Percentiles rank a stretch among this genome's conserved stretches.
phyloP scores from a whole-genome alignment of 2,888 invertebrate genomes.

The Cremastobaeus sp. region DNA sequence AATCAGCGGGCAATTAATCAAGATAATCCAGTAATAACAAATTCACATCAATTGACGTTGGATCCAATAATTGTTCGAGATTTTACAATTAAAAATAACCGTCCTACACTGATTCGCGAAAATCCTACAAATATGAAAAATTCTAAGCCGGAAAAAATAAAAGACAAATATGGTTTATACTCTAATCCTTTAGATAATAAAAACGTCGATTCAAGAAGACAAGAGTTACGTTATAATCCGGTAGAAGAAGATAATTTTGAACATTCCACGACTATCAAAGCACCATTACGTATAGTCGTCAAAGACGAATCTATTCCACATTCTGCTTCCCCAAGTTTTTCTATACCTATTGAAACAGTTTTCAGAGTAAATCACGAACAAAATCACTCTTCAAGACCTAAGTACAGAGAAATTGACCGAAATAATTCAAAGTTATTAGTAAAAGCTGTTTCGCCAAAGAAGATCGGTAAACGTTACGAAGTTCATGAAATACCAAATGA shows the following conservation, averaged over 20 bases:
- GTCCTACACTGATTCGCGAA: conserved; percentile 63
- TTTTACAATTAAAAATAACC: too few species aligned
- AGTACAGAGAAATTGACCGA: conserved; percentile 41
- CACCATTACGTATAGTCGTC: conserved; percentile 29
- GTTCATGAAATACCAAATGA: conserved; percentile 64
- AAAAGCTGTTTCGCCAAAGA: conserved; percentile 16
- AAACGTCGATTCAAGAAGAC: too few species aligned
- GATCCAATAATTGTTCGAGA: conserved; percentile 3
- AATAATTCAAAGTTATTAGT: not conserved
- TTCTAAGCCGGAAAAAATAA: conserved; percentile 62
- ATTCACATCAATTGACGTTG: conserved; percentile 29
- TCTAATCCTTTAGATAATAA: too few species aligned
- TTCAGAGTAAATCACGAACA: conserved; percentile 29
- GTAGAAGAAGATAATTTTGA: conserved; percentile 40
- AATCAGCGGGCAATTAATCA: not conserved
- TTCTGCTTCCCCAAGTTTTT: too few species aligned
- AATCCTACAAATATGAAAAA: conserved; percentile 66
- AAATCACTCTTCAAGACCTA: conserved; percentile 17
- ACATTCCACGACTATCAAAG: not conserved
- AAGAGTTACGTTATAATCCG: conserved; percentile 70
- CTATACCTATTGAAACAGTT: conserved; percentile 31
- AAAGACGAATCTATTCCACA: too few species aligned
- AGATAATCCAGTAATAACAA: conserved; percentile 26
- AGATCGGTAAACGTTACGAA: conserved; percentile 44
- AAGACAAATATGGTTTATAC: conserved; percentile 64